Evolutionary conservation across 64 coral and sea anemone genomes (phyloP).

Genomic region (Stichodactyla helianthus): DNA sequence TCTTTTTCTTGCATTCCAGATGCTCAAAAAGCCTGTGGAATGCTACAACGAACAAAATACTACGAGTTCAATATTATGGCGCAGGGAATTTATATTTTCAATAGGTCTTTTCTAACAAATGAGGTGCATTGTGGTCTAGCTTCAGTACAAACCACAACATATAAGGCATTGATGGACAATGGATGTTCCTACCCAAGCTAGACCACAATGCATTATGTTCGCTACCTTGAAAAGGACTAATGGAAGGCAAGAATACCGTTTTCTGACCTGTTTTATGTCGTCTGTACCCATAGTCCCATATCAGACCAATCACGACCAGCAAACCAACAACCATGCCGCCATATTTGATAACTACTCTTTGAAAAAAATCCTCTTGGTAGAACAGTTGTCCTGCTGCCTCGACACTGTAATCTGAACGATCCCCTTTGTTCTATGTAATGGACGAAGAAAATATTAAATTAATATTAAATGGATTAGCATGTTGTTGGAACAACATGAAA

Average conservation of each 20-base stretch:
- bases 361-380: slow-evolving; percentile 46
- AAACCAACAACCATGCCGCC: slow-evolving; percentile 32
- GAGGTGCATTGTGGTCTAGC: no score
- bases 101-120: no score
- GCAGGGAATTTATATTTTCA: no score
- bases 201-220: no score
- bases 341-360: slow-evolving; percentile 15
- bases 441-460: neutral
- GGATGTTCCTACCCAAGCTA: no score
- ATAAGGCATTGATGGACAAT: no score
- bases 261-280: slow-evolving; percentile 52
- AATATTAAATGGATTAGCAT: neutral
- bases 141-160: no score
- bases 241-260: neutral
- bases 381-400: slow-evolving; percentile 61
- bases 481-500: no score
- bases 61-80: no score
- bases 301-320: slow-evolving; percentile 57
- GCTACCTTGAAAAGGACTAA: neutral
- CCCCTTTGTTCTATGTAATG: slow-evolving; percentile 31
- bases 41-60: neutral
- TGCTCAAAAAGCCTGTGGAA: neutral
- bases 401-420: slow-evolving; percentile 60
- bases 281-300: slow-evolving; percentile 76
- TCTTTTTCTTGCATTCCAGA: neutral